These are phyloP conservation scores for Brenthis ino DNA, from an alignment of 2,888 invertebrate genomes.

Conservation along the genomic window DNA sequence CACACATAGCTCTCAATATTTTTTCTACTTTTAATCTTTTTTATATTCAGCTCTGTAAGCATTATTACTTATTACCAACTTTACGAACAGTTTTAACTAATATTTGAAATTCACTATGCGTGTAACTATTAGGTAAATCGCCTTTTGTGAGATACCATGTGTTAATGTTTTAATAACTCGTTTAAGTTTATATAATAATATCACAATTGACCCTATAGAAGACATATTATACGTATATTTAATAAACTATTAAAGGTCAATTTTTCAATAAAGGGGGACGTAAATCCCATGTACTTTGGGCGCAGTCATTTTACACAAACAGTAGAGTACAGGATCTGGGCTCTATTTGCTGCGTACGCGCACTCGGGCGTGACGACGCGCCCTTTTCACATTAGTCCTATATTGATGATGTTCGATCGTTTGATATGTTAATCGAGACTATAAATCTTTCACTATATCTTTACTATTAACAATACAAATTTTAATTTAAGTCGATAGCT, in stretches of 20 bases:
- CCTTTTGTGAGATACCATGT: neutral
- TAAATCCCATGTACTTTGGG: constrained; percentile 46
- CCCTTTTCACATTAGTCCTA: constrained; percentile 45
- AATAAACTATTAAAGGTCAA: neutral
- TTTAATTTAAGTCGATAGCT: too few relatives aligned
- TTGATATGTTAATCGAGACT: constrained; percentile 33
- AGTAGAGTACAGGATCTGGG: constrained; percentile 68
- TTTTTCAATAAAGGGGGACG: constrained; percentile 5
- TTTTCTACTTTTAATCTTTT: too few relatives aligned
- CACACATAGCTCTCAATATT: too few relatives aligned
- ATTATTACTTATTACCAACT: too few relatives aligned
- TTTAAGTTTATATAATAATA: too few relatives aligned
- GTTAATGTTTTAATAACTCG: neutral
- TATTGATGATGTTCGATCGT: constrained; percentile 31
- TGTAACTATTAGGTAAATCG: neutral
- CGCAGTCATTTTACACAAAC: constrained; percentile 65
- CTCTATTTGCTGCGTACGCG: constrained; percentile 74
- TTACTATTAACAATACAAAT: too few relatives aligned
- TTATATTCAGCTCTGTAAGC: too few relatives aligned
- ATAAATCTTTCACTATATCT: constrained; percentile 12
- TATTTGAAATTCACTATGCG: too few relatives aligned
- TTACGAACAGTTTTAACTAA: too few relatives aligned
- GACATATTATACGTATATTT: neutral
- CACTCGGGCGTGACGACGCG: constrained; percentile 66
- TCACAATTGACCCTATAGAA: too few relatives aligned